These are phyloP conservation scores for Linyphia triangularis DNA, from an alignment of 2,888 invertebrate genomes.

Conservation along the genomic window DNA sequence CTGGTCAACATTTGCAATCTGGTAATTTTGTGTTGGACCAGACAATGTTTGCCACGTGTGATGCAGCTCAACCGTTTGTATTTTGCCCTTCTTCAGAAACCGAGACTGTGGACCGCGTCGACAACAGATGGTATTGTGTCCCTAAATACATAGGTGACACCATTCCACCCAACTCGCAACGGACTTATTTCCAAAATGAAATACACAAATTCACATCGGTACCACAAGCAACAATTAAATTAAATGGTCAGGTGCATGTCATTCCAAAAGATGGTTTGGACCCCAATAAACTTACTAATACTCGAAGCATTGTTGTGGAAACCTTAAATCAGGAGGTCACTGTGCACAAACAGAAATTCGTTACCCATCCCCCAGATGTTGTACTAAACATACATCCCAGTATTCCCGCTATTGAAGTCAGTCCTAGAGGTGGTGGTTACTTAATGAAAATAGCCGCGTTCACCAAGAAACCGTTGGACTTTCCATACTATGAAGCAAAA, in stretches of 20 bases:
- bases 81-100: slow-evolving; percentile 14
- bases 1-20: background rate
- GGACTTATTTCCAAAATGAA: background rate
- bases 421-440: background rate
- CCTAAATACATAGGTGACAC: background rate
- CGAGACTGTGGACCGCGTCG: background rate
- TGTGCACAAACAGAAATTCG: too few relatives aligned
- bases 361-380: background rate
- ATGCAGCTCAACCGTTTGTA: slow-evolving; percentile 7
- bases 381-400: too few relatives aligned
- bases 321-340: too few relatives aligned
- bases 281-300: background rate
- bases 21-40: slow-evolving; percentile 27
- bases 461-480: background rate
- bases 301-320: too few relatives aligned
- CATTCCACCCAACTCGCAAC: background rate
- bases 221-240: too few relatives aligned
- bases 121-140: background rate
- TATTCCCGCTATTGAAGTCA: too few relatives aligned
- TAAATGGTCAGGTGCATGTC: too few relatives aligned
- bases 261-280: background rate
- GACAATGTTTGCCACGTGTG: background rate
- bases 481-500: background rate
- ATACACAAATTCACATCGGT: background rate
- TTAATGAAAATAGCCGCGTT: background rate